Conservation (phyloP, 2,888 invertebrate genomes). For the Drosophila koepferae region DNA sequence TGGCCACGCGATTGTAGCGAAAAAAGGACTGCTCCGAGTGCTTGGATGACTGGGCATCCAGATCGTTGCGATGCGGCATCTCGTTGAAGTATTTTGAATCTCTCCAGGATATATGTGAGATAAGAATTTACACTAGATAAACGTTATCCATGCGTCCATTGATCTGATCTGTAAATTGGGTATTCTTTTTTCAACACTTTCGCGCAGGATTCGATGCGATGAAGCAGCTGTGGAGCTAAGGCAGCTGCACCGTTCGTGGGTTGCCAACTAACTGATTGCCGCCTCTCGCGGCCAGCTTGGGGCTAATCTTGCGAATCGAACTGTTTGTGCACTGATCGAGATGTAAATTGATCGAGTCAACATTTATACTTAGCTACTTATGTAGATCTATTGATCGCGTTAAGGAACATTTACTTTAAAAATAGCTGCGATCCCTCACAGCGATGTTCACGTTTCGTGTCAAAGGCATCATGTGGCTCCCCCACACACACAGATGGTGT, state of each 20-base stretch:
- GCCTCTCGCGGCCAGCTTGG: conserved; percentile 27
- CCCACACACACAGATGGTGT: conserved; percentile 57
- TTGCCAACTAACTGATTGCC: conserved; percentile 56
- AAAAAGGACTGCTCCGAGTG: conserved; percentile 81
- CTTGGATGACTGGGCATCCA: conserved; percentile 73
- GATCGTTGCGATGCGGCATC: conserved; percentile 77
- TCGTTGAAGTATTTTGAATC: conserved; percentile 14
- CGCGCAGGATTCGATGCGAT: conserved; percentile 28
- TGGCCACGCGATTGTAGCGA: conserved; percentile 83
- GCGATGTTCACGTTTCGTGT: conserved; percentile 53
- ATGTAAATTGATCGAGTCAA: conserved; percentile 62
- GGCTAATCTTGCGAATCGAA: conserved; percentile 45
- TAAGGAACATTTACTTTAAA: conserved; percentile 72
- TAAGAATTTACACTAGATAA: conserved; percentile 30
- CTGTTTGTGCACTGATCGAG: conserved; percentile 26
- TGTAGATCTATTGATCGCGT: conserved; percentile 64
- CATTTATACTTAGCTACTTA: conserved; percentile 34
- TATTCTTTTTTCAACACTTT: background rate
- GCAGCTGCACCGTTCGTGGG: conserved; percentile 62
- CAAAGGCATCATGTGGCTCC: conserved; percentile 48
- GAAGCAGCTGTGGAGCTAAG: conserved; percentile 13
- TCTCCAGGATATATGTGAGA: conserved; percentile 45
- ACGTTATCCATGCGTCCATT: conserved; percentile 67
- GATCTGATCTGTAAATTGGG: conserved; percentile 9
- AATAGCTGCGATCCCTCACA: conserved; percentile 50